A percentile compares a stretch with the other conserved stretches of the same genome.
phyloP scores from a whole-genome alignment of 2,797 vertebrate genomes.

The Lophius americanus region DNA sequence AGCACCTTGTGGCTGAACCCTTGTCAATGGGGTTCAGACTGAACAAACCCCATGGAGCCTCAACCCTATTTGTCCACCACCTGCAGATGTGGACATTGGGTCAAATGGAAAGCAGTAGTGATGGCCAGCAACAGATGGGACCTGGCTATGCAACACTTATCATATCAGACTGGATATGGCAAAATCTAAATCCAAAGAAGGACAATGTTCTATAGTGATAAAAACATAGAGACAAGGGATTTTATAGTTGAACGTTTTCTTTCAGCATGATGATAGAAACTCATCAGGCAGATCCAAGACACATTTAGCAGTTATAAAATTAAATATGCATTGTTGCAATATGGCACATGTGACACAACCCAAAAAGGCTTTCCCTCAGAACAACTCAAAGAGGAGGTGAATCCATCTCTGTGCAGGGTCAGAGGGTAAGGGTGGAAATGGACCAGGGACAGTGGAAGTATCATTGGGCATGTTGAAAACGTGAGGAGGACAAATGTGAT shows the following conservation, averaged over 20 bases:
- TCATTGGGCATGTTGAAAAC: constrained; percentile 52
- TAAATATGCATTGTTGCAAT: constrained; percentile 45
- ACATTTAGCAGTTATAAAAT: constrained; percentile 32
- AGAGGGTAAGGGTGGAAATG: constrained; percentile 65
- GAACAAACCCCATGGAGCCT: no score
- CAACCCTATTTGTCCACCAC: no score
- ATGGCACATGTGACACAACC: constrained; percentile 20
- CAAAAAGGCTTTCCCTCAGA: constrained; percentile 39
- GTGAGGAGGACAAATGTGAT: constrained; percentile 63
- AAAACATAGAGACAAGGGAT: background rate
- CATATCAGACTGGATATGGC: background rate
- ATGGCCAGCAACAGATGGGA: no score
- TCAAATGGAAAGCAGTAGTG: no score
- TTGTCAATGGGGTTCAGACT: no score
- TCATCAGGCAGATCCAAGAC: constrained; percentile 9
- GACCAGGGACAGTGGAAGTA: constrained; percentile 59
- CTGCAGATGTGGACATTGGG: no score
- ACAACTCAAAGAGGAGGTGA: constrained; percentile 56
- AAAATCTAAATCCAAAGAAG: background rate
- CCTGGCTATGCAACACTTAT: no score
- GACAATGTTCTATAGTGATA: background rate
- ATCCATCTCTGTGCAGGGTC: constrained; percentile 49
- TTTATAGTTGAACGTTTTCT: constrained; percentile 10
- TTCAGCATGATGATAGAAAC: background rate
- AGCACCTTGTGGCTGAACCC: no score